Conservation (phyloP, 2,113 vertebrate genomes). For the Daboia siamensis region DNA sequence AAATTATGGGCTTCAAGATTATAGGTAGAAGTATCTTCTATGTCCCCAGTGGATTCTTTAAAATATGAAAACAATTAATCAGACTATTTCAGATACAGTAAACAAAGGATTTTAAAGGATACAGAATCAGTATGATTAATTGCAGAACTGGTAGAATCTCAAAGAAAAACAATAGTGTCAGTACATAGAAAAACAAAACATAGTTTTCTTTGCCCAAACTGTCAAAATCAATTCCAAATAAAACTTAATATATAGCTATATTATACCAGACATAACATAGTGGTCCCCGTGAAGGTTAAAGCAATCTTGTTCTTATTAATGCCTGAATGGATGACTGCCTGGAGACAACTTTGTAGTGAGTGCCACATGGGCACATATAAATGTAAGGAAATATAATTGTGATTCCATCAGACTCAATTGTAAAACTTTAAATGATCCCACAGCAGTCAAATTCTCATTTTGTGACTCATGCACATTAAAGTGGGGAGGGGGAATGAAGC, state of each 20-base stretch:
- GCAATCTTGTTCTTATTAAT: not conserved
- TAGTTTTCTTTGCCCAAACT: too few species aligned
- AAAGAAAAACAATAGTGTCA: too few species aligned
- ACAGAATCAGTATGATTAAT: too few species aligned
- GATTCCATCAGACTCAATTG: not conserved
- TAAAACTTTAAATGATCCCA: not conserved
- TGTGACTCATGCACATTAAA: not conserved
- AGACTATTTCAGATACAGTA: too few species aligned
- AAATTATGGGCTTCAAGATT: not conserved
- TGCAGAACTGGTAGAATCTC: too few species aligned
- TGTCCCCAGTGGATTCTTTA: too few species aligned
- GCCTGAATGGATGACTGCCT: not conserved
- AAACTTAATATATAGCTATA: too few species aligned
- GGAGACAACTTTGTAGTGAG: not conserved
- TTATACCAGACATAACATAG: too few species aligned
- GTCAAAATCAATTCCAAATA: too few species aligned
- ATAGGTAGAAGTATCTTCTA: not conserved
- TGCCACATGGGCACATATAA: not conserved
- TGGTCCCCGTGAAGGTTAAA: not conserved
- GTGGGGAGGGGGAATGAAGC: rapidly evolving
- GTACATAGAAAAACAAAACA: too few species aligned
- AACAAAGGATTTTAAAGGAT: too few species aligned
- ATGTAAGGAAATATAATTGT: not conserved
- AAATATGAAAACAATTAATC: too few species aligned
- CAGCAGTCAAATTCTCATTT: not conserved